Base-by-base conservation (phyloP, 1,140 invertebrate species). In the Caenorhabditis latens region DNA sequence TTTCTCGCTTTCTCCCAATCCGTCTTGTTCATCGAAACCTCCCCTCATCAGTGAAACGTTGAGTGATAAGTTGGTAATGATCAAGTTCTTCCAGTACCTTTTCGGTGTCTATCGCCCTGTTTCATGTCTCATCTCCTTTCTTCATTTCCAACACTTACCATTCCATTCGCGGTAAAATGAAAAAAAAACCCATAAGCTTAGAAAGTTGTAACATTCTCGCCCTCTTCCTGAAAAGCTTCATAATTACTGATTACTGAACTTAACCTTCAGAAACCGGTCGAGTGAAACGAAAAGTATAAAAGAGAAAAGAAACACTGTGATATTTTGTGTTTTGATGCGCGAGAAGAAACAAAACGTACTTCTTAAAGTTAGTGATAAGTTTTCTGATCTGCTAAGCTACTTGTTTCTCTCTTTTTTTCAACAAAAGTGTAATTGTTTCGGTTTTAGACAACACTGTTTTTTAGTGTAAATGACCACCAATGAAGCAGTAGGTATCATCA, bases 21-120 rank as follows among this genome's bases (percentile, higher is more conserved):
- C 43, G 21, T 50, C 71, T 50, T 42, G 65, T 71, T 71, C 24
- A 48, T 71, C 42, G 65, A 71, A 42, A 71, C 65, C 65, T 71
- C 43, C 46, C 53, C 21, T 50, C n/a, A 79, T 63, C 61, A 50
- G 46, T 79, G 46, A 32, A 79, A 32, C 65, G 65, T 9, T 19
- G 46, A 50, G 71, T 79, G 71, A 79, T 79, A 79, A 79, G 71
- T 79, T 71, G 67, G 67, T 46, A 50, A 79, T 79, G 46, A 79
- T 79, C 71, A 50, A 50, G 71, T 79, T 79, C 71, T 79, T 79
- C 46, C 46, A 79, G 71, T 79, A 50, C 71, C 53, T 79, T 71
- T 46, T 7, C 65, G 55, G 13, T 53, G 9, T 9, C 16, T 9
- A 53, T 53, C 55, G n/a, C n/a, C 13, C 14, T 16, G 55, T n/a